A percentile compares a stretch with the other conserved stretches of the same genome.
These are phyloP conservation scores for Laupala kohalensis DNA, from an alignment of 1,140 invertebrate genomes.

Conservation along the genomic window DNA sequence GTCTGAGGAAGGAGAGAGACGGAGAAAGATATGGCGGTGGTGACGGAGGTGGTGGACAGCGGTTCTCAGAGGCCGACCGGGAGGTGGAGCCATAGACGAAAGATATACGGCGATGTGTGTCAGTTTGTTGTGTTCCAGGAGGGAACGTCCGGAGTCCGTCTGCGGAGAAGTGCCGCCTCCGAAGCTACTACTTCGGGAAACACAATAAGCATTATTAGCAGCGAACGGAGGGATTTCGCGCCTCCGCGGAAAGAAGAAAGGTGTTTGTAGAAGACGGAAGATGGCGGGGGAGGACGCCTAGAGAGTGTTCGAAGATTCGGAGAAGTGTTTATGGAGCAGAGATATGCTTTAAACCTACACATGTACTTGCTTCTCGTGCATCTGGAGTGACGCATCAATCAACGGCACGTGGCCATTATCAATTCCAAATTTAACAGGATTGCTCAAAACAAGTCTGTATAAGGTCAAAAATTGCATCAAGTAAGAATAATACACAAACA, in stretches of 20 bases:
- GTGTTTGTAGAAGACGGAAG: too few species aligned
- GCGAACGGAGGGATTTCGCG: too few species aligned
- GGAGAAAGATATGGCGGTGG: background rate
- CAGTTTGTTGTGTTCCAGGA: constrained; percentile 5
- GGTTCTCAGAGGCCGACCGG: constrained; percentile 5
- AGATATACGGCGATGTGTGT: constrained; percentile 8
- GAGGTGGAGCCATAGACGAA: constrained; percentile 8
- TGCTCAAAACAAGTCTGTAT: too few species aligned
- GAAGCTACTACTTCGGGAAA: background rate
- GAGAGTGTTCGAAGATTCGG: background rate
- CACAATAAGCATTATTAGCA: background rate
- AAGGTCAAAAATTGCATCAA: too few species aligned
- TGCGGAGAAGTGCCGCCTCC: background rate
- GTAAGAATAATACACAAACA: too few species aligned
- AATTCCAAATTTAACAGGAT: too few species aligned
- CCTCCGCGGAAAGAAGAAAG: background rate
- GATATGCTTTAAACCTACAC: too few species aligned
- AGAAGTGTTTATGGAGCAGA: background rate
- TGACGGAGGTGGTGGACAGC: background rate
- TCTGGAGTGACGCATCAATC: too few species aligned
- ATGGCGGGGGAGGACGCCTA: background rate
- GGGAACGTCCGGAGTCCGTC: background rate
- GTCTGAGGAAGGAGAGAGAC: background rate
- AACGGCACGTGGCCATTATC: too few species aligned
- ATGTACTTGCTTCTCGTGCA: too few species aligned